Evolutionary conservation across 2,113 vertebrate species (phyloP), one percentile per base, ranked within the genome.

Genomic region (Alexandromys fortis): DNA sequence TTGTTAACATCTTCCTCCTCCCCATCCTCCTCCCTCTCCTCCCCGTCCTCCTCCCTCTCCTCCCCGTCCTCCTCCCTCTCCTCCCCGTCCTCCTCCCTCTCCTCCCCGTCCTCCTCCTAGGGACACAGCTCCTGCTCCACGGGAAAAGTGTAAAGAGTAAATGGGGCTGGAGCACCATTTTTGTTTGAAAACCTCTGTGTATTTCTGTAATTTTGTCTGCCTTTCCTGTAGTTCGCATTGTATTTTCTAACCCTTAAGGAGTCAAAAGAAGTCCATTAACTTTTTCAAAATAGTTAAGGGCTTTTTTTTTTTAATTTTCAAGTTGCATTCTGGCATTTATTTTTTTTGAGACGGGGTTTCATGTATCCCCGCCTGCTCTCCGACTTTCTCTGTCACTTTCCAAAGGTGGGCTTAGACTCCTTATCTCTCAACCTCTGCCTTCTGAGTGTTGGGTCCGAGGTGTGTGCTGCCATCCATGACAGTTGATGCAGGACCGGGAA

Each of bases 161-260:
- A 42, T 55, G 13, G 30, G 63, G 83, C 35, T 77, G 45, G 21
- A 75, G 24, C 19, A 75, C 58, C 19, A 65, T 78, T 93, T 61
- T 21, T 30, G 24, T 94, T 94, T 96, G 26, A 72, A 38, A 95
- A 81, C 86, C 92, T 85, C 45, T 95, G 19, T 91, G 96, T 93
- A n/a, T 55, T 89, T 70, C 78, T 87, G n/a, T 75, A 91, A 68
- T 72, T 94, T 86, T 16, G 78, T 90, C 30, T 75, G 24, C 5
- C 12, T 85, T 78, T 83, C 55, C 45, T 55, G 3, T 26, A 89
- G 67, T 91, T 91, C 78, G 30, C 81, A 14, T 93, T 97, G 2
- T 93, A 79, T 47, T 89, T 95, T 87, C 52, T 92, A 38, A 55
- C 65, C 72, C 49, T 63, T 75, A 87, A 93, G 30, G 33, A 76